Evolutionary conservation across 2,113 vertebrate species (phyloP).

Genomic region (Oreochromis aureus): DNA sequence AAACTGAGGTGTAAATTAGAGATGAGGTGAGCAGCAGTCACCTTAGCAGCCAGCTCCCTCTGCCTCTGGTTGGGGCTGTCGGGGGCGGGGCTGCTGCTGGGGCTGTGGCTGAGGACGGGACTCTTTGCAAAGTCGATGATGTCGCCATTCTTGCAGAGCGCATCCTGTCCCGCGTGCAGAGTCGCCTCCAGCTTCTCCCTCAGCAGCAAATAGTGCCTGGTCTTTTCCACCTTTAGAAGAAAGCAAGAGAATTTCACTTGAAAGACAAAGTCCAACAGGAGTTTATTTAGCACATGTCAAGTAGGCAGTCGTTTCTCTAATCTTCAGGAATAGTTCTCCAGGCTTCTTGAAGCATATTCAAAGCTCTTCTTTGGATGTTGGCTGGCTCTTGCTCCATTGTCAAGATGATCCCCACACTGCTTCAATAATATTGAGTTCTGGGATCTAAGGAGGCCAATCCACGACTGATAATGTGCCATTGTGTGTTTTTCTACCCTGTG

Average conservation of each 20-base stretch:
- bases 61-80: constrained; percentile 88
- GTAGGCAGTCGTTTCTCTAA: not conserved
- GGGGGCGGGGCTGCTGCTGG: constrained; percentile 58
- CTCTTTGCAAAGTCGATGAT: constrained; percentile 76
- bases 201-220: constrained; percentile 92
- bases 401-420: not conserved
- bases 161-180: constrained; percentile 80
- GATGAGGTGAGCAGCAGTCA: constrained; percentile 39
- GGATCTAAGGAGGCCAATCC: not conserved
- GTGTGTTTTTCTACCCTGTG: not conserved
- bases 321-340: not conserved
- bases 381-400: not conserved
- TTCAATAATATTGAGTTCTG: not conserved
- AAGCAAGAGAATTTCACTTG: not conserved
- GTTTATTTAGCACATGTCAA: not conserved
- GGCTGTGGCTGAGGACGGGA: constrained; percentile 70
- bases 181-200: constrained; percentile 92
- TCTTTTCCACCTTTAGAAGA: constrained; percentile 89
- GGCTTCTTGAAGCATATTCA: not conserved
- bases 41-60: constrained; percentile 96
- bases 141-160: constrained; percentile 78
- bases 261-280: not conserved
- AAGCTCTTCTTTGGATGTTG: not conserved
- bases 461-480: too few relatives aligned
- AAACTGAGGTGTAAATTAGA: not conserved